Percentiles rank a stretch among this genome's conserved stretches.
phyloP scores from a whole-genome alignment of 2,888 invertebrate species.

The Hydrotaea cyrtoneurina region DNA sequence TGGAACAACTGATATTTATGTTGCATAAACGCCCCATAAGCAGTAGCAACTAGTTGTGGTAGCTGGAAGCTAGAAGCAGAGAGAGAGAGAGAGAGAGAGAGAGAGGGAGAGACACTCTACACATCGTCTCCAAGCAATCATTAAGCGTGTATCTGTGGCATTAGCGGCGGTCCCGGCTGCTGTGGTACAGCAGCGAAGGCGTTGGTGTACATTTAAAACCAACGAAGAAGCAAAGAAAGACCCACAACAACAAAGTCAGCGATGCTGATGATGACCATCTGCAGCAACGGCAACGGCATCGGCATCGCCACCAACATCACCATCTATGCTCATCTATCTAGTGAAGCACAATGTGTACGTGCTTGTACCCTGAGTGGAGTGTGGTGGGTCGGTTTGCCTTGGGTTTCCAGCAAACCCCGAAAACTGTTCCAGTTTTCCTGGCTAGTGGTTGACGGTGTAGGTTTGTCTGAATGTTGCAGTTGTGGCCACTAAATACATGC shows the following conservation, averaged over 20 bases:
- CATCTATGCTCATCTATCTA: constrained; percentile 37
- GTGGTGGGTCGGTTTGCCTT: not conserved
- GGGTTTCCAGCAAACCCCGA: constrained; percentile 3
- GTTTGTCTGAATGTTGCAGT: constrained; percentile 23
- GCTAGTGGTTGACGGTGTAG: not conserved
- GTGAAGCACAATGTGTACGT: not conserved
- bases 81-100: not conserved
- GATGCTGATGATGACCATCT: not conserved
- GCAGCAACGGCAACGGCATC: not conserved
- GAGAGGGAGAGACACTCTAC: constrained; percentile 29
- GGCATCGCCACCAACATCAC: not conserved
- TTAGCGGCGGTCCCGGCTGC: constrained; percentile 4
- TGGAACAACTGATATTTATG: constrained; percentile 63
- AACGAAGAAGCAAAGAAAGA: not conserved
- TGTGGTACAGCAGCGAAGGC: constrained; percentile 53
- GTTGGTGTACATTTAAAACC: constrained; percentile 66
- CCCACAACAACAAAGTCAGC: not conserved
- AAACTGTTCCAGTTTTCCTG: constrained; percentile 60
- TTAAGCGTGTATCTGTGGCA: constrained; percentile 49
- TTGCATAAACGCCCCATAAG: constrained; percentile 66
- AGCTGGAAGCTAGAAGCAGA: constrained; percentile 61
- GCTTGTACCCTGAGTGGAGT: not conserved
- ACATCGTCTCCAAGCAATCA: constrained; percentile 50
- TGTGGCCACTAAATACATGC: constrained; percentile 67
- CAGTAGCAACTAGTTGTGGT: constrained; percentile 66